Evolutionary conservation across 2,797 vertebrate genomes (phyloP).

Genomic region (Triplophysa bombifrons): DNA sequence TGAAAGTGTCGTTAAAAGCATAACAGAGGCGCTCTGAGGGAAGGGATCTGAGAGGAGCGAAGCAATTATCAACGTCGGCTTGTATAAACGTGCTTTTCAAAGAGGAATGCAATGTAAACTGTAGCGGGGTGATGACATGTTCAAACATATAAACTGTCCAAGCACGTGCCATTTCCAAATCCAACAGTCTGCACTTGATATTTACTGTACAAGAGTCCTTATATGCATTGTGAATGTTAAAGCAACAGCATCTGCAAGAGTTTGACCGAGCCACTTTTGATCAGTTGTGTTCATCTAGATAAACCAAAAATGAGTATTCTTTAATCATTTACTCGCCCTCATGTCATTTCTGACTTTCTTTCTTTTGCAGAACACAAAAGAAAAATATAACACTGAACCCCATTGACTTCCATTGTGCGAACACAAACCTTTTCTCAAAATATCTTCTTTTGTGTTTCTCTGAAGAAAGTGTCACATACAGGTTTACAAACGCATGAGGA

Average conservation of each 20-base stretch:
- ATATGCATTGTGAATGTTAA: conserved; percentile 1
- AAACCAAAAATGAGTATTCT: no score
- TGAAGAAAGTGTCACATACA: no score
- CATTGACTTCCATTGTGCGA: no score
- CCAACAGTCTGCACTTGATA: conserved; percentile 27
- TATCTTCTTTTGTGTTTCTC: no score
- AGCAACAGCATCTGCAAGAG: conserved; percentile 12
- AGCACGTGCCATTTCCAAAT: conserved; percentile 10
- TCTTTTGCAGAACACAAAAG: no score
- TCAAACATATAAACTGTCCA: conserved; percentile 42
- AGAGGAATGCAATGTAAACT: conserved; percentile 69
- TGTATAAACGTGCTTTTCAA: conserved; percentile 63
- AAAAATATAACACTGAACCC: no score
- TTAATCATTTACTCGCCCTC: no score
- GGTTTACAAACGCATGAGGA: no score
- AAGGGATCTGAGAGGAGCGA: conserved; percentile 74
- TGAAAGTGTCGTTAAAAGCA: conserved; percentile 78
- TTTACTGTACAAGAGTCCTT: conserved; percentile 26
- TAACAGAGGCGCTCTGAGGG: conserved; percentile 78
- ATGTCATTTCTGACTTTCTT: no score
- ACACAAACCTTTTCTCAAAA: no score
- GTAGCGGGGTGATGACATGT: conserved; percentile 45
- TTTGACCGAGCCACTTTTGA: background rate
- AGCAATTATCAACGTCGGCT: conserved; percentile 74
- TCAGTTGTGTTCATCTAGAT: no score